A percentile compares a stretch with the other conserved stretches of the same genome.
phyloP scores from a whole-genome alignment of 2,113 vertebrate genomes.

The Aphyosemion australe region DNA sequence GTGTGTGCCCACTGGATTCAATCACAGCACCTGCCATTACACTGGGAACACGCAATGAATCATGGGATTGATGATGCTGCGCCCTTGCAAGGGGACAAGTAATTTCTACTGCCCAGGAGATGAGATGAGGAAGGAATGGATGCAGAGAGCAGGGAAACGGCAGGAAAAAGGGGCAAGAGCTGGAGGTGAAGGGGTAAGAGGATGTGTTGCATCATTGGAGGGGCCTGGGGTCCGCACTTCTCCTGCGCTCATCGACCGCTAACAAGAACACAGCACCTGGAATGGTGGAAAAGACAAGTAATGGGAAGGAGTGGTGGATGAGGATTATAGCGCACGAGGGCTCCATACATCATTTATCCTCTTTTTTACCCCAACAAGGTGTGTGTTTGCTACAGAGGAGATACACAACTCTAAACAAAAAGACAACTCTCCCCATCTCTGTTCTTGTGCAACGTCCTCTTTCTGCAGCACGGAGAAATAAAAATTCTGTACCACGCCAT shows the following conservation, averaged over 20 bases:
- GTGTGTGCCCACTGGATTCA: constrained; percentile 46
- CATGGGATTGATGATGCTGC: constrained; percentile 66
- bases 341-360: constrained; percentile 64
- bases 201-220: constrained; percentile 43
- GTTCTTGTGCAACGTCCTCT: constrained; percentile 11
- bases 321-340: constrained; percentile 45
- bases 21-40: constrained; percentile 63
- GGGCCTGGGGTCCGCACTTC: constrained; percentile 26
- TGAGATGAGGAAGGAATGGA: constrained; percentile 60
- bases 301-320: constrained; percentile 34
- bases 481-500: constrained; percentile 56
- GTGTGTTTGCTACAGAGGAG: constrained; percentile 14
- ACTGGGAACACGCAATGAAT: constrained; percentile 53
- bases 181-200: constrained; percentile 32
- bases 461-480: constrained; percentile 45
- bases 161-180: constrained; percentile 11
- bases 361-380: constrained; percentile 4
- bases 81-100: constrained; percentile 73
- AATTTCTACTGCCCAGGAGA: constrained; percentile 73
- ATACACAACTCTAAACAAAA: constrained; percentile 21
- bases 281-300: constrained; percentile 29
- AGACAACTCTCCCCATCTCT: constrained; percentile 35
- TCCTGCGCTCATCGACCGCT: constrained; percentile 48
- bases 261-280: constrained; percentile 49
- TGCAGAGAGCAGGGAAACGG: constrained; percentile 38